Conservation (phyloP, 1,140 invertebrate species). For the Drosophila busckii region DNA sequence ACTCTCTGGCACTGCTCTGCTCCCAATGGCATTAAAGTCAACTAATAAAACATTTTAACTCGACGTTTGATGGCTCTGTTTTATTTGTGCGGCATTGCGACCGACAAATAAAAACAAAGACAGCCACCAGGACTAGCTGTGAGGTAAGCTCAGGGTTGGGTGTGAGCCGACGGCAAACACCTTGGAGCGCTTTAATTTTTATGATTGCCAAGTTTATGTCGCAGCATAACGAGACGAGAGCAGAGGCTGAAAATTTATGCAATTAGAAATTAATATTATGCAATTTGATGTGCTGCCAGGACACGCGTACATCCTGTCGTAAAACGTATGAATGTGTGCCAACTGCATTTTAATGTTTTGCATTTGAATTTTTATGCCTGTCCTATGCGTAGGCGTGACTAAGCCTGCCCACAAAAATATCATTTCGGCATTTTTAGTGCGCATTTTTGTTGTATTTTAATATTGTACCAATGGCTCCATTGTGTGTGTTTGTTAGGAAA, state of each 20-base stretch:
- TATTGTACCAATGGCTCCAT: conserved; percentile 24
- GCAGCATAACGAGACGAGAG: conserved; percentile 32
- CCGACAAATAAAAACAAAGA: conserved; percentile 67
- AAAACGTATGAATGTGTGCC: conserved; percentile 43
- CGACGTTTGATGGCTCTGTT: conserved; percentile 71
- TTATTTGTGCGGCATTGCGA: conserved; percentile 69
- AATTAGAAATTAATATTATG: conserved; percentile 79
- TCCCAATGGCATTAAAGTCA: conserved; percentile 51
- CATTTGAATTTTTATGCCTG: conserved; percentile 60
- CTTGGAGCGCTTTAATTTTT: conserved; percentile 72
- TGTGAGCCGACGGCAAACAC: conserved; percentile 38
- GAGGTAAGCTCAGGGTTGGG: conserved; percentile 3
- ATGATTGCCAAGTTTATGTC: conserved; percentile 35
- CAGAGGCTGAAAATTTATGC: conserved; percentile 61
- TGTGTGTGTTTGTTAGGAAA: conserved; percentile 26
- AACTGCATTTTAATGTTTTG: conserved; percentile 65
- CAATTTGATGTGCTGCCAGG: conserved; percentile 55
- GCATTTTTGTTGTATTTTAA: conserved; percentile 36
- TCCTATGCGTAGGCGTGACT: conserved; percentile 9
- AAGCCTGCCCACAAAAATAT: conserved; percentile 7
- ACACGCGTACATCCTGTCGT: conserved; percentile 52
- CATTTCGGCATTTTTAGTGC: conserved; percentile 26
- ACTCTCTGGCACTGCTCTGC: conserved; percentile 10
- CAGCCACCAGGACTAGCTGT: background rate
- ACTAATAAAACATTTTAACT: conserved; percentile 77